These are phyloP conservation scores for Drosophila seguyi DNA, from an alignment of 1,140 invertebrate genomes.

Conservation along the genomic window DNA sequence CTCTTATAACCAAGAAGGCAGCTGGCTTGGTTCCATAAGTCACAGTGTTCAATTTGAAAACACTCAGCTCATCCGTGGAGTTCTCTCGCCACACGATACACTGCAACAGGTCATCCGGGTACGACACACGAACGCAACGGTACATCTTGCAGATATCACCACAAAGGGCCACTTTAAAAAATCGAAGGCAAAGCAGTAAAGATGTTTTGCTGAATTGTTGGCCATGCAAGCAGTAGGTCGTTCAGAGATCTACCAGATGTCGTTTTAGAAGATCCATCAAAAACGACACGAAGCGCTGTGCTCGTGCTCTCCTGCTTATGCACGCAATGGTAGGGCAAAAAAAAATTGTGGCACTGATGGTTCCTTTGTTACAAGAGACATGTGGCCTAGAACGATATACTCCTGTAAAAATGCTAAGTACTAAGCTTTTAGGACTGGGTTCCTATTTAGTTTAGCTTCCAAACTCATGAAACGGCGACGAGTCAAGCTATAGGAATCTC, in stretches of 20 bases:
- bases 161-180: no score
- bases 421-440: background rate
- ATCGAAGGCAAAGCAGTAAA: no score
- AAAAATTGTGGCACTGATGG: background rate
- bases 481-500: no score
- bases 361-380: background rate
- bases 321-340: background rate
- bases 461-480: background rate
- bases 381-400: background rate
- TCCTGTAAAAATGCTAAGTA: background rate
- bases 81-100: no score
- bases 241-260: no score
- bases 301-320: background rate
- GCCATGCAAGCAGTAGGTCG: no score
- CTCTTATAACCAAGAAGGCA: background rate
- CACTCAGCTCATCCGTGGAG: background rate
- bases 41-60: background rate
- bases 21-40: background rate
- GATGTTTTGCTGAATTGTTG: no score
- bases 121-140: no score
- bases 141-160: no score
- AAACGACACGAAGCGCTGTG: no score
- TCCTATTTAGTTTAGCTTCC: background rate
- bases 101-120: no score
- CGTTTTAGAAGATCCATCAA: no score